A percentile compares a stretch with the other conserved stretches of the same genome.
Conservation (phyloP, 2,888 invertebrate genomes). For the Luperina testacea region DNA sequence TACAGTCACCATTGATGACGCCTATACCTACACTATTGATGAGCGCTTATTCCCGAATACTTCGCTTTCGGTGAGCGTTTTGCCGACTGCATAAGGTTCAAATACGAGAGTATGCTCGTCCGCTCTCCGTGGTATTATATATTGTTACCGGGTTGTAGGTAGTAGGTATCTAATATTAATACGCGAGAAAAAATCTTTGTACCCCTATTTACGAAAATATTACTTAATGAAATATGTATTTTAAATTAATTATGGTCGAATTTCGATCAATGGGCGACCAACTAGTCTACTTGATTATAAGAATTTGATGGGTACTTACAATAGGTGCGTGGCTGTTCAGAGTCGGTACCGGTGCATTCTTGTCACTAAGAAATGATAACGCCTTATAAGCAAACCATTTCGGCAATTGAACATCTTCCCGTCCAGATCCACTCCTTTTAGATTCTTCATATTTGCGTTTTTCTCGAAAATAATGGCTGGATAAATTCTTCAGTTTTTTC, state of each 20-base stretch:
- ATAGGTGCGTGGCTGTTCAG: constrained; percentile 52
- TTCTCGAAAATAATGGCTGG: constrained; percentile 56
- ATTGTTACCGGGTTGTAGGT: constrained; percentile 57
- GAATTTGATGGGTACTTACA: constrained; percentile 51
- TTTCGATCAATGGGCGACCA: constrained; percentile 47
- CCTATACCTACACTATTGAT: constrained; percentile 53
- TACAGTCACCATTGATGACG: constrained; percentile 55
- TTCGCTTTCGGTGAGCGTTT: constrained; percentile 54
- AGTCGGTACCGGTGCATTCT: constrained; percentile 48
- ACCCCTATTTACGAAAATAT: constrained; percentile 53
- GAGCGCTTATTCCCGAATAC: constrained; percentile 56
- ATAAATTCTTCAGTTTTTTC: constrained; percentile 58
- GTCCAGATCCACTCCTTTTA: constrained; percentile 55
- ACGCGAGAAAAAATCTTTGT: constrained; percentile 50
- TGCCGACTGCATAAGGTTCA: constrained; percentile 53
- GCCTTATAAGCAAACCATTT: constrained; percentile 62
- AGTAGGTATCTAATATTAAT: constrained; percentile 53
- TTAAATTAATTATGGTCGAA: constrained; percentile 47
- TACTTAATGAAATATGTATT: constrained; percentile 56
- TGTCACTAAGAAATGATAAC: constrained; percentile 56
- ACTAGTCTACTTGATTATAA: constrained; percentile 45
- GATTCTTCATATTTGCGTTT: constrained; percentile 63
- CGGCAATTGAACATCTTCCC: constrained; percentile 56
- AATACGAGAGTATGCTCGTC: constrained; percentile 53
- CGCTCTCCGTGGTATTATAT: constrained; percentile 52